Conservation (phyloP, 1,140 invertebrate genomes). For the Cecropterus lyciades region DNA sequence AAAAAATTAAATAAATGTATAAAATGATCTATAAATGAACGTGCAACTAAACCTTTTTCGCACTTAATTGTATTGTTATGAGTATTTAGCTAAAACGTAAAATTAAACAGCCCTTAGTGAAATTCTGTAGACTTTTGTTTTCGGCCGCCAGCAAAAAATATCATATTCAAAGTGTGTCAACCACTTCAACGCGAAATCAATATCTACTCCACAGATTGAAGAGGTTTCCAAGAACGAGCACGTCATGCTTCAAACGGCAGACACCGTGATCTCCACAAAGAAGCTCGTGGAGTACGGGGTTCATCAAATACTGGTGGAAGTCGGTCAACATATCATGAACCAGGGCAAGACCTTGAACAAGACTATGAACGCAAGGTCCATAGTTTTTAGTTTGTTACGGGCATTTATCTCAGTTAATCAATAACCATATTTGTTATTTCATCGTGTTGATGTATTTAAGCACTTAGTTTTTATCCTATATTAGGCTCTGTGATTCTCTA, state of each 20-base stretch:
- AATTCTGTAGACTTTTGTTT: constrained; percentile 4
- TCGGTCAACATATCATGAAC: constrained; percentile 88
- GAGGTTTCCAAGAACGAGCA: constrained; percentile 90
- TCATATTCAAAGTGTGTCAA: constrained; percentile 22
- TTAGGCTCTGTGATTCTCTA: no score
- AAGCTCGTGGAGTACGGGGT: constrained; percentile 93
- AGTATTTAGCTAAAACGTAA: neutral
- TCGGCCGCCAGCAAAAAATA: constrained; percentile 11
- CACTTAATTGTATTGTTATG: no score
- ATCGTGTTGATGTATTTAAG: no score
- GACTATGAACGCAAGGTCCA: constrained; percentile 86
- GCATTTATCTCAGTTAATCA: neutral
- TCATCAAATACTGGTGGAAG: constrained; percentile 93
- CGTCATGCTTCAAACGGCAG: constrained; percentile 92
- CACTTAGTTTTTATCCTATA: no score
- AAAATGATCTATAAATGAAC: no score
- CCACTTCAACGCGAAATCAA: constrained; percentile 21
- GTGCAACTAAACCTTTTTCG: no score
- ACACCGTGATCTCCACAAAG: constrained; percentile 93
- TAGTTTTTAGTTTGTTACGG: neutral
- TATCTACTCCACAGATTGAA: constrained; percentile 60
- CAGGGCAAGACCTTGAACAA: constrained; percentile 88
- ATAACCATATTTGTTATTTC: neutral
- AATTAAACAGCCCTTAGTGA: neutral
- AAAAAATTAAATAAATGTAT: no score